Evolutionary conservation across 2,888 invertebrate genomes (phyloP), one percentile per base, ranked within the genome.

Genomic region (Dicyrtomina minuta): DNA sequence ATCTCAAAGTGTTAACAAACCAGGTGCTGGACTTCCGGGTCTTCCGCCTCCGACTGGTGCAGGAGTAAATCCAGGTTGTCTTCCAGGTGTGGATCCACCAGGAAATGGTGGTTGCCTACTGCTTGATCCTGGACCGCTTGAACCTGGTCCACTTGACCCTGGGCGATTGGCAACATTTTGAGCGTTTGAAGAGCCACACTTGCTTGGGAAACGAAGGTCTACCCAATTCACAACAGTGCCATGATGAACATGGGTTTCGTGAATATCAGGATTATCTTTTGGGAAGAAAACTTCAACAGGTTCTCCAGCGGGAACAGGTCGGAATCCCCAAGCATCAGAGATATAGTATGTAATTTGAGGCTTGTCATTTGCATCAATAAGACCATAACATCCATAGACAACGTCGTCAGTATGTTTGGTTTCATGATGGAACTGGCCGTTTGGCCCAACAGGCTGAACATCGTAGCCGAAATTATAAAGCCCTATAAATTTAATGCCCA

Each of bases 341-440:
- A 91, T 86, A 82, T 90, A 89, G 62, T 75, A 78, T 26, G 90
- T 90, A 58, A 87, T 89, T 43, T 87, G 85, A 13, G 89, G 84
- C 71, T 84, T 84, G 44, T 86, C 86, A 59, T 87, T 86, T 0
- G 89, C 87, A 80, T 90, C 89, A 49, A 90, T 86, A 81, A 89
- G 89, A 33, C 91, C 91, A 78, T 90, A 91, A 81, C 91, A 91
- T 74, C 91, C 91, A 79, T 90, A 90, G 0, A 90, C 90, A 20
- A 90, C 88, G 22, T 88, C 89, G 79, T 90, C 90, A 0, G 89
- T 88, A 4, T 89, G 90, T 68, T 88, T 86, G 70, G 86, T 88
- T 82, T 91, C 90, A 80, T 90, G 90, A 81, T 90, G 90, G 80
- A 90, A 91, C 82, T 90, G 90, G 49, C 89, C 89, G 79, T 87